Evolutionary conservation across 2,797 vertebrate species (phyloP).

Genomic region (Rhinophrynus dorsalis): DNA sequence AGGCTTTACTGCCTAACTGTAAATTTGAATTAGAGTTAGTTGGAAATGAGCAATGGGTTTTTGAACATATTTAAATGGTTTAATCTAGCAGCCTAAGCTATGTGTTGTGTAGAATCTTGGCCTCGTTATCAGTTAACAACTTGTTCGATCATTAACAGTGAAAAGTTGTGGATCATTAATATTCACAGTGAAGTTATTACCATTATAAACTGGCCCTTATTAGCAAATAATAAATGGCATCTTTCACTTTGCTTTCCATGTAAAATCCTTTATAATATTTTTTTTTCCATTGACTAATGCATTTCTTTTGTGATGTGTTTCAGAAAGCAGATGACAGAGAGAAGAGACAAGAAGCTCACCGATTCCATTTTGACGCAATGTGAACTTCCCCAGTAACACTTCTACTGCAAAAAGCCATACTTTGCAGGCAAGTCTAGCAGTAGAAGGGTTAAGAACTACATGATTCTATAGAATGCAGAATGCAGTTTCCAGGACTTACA

Average conservation of each 20-base stretch:
- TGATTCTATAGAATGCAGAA: not conserved
- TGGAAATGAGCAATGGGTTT: not conserved
- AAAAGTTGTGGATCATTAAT: constrained; percentile 50
- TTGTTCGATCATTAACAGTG: constrained; percentile 21
- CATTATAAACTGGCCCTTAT: constrained; percentile 43
- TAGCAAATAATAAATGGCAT: constrained; percentile 46
- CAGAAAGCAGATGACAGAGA: constrained; percentile 97
- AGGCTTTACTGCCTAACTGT: not conserved
- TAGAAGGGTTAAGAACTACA: not conserved
- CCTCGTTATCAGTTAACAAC: constrained; percentile 23
- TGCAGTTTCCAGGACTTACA: not conserved
- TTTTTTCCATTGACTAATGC: not conserved
- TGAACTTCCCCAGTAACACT: constrained; percentile 63
- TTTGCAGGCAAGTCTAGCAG: not conserved
- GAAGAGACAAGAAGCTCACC: constrained; percentile 95
- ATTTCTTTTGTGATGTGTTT: constrained; percentile 57
- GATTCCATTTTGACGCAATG: constrained; percentile 98
- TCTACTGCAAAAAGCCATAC: not conserved
- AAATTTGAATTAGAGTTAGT: not conserved
- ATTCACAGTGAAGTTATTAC: constrained; percentile 43
- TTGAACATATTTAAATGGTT: not conserved
- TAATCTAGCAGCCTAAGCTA: not conserved
- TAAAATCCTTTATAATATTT: not conserved
- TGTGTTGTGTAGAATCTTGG: not conserved
- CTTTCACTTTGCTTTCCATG: not conserved